Evolutionary conservation across 2,888 invertebrate species (phyloP).

Genomic region (Polyommatus icarus): DNA sequence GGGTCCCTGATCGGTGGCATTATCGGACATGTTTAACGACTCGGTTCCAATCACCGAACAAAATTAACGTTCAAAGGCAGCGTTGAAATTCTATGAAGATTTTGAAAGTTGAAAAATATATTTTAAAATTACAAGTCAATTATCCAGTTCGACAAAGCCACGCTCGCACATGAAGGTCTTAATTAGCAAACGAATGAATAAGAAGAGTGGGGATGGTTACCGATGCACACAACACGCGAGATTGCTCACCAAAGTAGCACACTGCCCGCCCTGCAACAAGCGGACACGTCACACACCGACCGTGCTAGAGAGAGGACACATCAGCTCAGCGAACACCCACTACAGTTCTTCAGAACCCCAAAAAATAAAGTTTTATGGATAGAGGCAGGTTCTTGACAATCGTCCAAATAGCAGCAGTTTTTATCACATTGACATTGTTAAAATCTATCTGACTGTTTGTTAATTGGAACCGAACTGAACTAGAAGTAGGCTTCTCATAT

Average conservation of each 20-base stretch:
- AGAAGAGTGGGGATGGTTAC: slow-evolving; percentile 91
- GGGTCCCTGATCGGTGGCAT: background rate
- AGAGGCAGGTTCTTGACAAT: background rate
- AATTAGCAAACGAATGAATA: slow-evolving; percentile 76
- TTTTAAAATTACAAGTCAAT: background rate
- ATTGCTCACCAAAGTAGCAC: slow-evolving; percentile 97
- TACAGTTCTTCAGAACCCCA: background rate
- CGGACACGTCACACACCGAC: slow-evolving; percentile 61
- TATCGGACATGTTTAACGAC: background rate
- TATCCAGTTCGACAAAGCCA: slow-evolving; percentile 34
- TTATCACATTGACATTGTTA: no score
- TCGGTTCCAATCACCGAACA: background rate
- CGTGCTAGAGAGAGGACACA: background rate
- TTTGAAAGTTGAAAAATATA: no score
- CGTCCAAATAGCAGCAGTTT: background rate
- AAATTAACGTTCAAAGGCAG: background rate
- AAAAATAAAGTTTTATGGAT: background rate
- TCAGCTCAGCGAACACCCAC: background rate
- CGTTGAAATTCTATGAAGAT: no score
- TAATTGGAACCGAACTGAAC: no score
- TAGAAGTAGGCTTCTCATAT: no score
- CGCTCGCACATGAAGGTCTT: slow-evolving; percentile 65
- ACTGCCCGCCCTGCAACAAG: slow-evolving; percentile 92
- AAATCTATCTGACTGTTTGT: no score
- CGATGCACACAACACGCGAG: slow-evolving; percentile 97